Base-by-base conservation (phyloP, 2,888 invertebrate species). In the Pachycephus smyrnensis region DNA sequence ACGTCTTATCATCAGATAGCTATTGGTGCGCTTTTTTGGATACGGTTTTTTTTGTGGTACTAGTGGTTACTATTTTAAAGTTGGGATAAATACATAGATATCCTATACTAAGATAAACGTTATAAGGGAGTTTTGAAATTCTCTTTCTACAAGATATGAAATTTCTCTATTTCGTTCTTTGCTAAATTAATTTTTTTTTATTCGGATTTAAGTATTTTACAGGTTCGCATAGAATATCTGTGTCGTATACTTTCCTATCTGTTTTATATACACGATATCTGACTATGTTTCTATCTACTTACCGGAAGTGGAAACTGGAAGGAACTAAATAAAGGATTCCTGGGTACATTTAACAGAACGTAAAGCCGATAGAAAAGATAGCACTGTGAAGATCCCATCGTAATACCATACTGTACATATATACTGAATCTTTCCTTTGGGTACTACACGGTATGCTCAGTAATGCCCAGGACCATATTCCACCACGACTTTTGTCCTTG, bases 351-450 rank as follows among this genome's bases (percentile, higher is more conserved):
- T 15, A 73, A 37, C n/a, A 69, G 73, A 23, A 76, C 76, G 71
- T 73, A 73, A 31, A 73, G 76, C 23, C 73, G 69, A 73, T 73
- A 11, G 30, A 69, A 55, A 15, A 36, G 76, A n/a, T 37, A 40
- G 15, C 37, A 69, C 31, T 31, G 36, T n/a, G 69, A 76, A 23
- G 76, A 68, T 33, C 68, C 75, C n/a, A 35, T 23, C 6, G 75
- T 55, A 36, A 35, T 30, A 32, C 36, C 75, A 32, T 69, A 69
- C 6, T n/a, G 35, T 75, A 68, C 69, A 89, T 35, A 85, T 82
- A 33, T 85, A 73, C 6, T 82, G 55, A 55, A 55, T 55, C 55
- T 23, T 55, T 55, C 23, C 23, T 55, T 55, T 23, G 9, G 23
- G 23, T 55, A 55, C 23, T 33, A 55, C 23, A 55, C 55, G 55